These are phyloP conservation scores for Tortrix viridana DNA, from an alignment of 2,888 invertebrate species.

Conservation along the genomic window DNA sequence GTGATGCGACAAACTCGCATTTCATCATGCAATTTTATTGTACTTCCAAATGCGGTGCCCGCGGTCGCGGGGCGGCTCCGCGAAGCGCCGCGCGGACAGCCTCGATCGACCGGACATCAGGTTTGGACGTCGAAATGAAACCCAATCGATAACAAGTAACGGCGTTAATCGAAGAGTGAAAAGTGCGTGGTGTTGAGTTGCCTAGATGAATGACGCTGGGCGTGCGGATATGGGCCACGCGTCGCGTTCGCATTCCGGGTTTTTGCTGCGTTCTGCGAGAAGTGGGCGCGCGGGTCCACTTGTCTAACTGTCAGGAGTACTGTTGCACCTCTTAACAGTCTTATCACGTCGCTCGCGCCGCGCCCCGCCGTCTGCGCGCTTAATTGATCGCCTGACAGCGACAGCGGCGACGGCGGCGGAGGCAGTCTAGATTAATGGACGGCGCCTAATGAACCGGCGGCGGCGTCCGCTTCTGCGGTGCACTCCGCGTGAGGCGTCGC, in stretches of 20 bases:
- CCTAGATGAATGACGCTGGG: not conserved
- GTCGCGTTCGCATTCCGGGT: constrained; percentile 21
- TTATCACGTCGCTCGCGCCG: constrained; percentile 23
- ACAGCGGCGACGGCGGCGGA: not conserved
- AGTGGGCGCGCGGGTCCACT: constrained; percentile 13
- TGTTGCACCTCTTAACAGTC: constrained; percentile 32
- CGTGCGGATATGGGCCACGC: constrained; percentile 8
- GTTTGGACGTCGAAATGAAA: not conserved
- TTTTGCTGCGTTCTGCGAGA: constrained; percentile 21
- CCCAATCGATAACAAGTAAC: no score
- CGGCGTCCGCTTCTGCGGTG: constrained; percentile 2
- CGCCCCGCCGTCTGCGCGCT: constrained; percentile 26
- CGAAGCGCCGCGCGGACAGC: constrained; percentile 8
- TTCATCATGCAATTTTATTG: constrained; percentile 34
- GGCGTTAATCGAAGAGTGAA: no score
- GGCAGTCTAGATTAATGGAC: constrained; percentile 8
- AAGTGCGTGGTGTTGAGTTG: no score
- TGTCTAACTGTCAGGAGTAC: constrained; percentile 26
- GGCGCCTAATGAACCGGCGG: constrained; percentile 4
- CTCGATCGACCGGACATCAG: not conserved
- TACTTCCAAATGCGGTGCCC: constrained; percentile 29
- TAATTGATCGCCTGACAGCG: constrained; percentile 26
- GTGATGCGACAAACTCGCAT: constrained; percentile 33
- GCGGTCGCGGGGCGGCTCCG: constrained; percentile 9
- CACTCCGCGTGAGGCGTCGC: not conserved